Base-by-base conservation (phyloP, 1,140 invertebrate species). In the Platorchestia sp. region DNA sequence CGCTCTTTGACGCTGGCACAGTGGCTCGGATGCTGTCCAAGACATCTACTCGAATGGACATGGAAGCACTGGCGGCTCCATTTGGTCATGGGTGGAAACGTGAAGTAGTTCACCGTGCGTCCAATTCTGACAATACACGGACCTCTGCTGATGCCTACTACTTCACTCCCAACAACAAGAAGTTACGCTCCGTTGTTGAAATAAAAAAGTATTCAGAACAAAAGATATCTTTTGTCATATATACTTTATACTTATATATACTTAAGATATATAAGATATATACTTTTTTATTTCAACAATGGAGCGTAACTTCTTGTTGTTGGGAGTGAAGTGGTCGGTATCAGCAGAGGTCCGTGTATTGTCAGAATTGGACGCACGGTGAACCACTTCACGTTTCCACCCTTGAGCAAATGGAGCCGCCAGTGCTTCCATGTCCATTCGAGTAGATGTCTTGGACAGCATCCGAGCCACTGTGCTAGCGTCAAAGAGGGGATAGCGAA, bases 41-140 rank as follows among this genome's bases (percentile, higher is more conserved):
- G 42, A 14, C n/a, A 42, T 89, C 91, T 10, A 0, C 59, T 36
- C 59, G 59, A 22, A 27, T 93, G 43, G 91, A 93, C 45, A 10
- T 93, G 44, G 91, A 45, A 19, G 91, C 91, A 7, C 7, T 93
- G 43, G 91, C 91, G 3, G 91, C 45, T 0, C 91, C 91, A 7
- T 93, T 93, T 93, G 91, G 44, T 47, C 91, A 93, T 47, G 91
- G 91, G 16, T 93, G 91, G 91, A 93, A 93, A 47, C 91, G 91
- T 45, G 91, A 93, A 45, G 91, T 93, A 3, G 91, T 93, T 40
- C 45, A 45, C 19, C 91, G 91, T 45, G 6, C 91, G 27, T 42
- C 45, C 91, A 93, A 41, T 40, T 6, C 19, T 45, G 91, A 93
- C 36, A 44, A 42, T 45, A 6, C 91, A 93, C 43, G 91, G 0